Base-by-base conservation (phyloP, 2,888 invertebrate species). In the Parelbella ahira region DNA sequence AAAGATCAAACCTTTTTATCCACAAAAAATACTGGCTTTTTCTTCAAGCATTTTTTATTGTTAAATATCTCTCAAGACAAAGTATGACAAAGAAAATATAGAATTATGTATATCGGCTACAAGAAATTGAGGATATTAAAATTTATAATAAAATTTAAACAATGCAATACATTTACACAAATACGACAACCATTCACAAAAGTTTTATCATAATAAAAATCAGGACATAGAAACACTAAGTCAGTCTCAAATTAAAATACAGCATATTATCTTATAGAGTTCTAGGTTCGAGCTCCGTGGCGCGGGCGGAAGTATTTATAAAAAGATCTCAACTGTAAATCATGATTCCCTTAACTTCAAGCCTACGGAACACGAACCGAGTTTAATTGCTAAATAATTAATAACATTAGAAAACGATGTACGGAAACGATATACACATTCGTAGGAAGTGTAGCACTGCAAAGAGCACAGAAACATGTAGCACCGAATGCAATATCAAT, bases 401-500 rank as follows among this genome's bases (percentile, higher is more conserved):
- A 24, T 37, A 24, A 37, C 23, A 18, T 27, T 41, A 15, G 33
- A 38, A 33, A 33, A 13, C 8, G 11, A 21, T 24, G 8, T 29
- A 13, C 6, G 7, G 8, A 39, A 45, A 36, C 34, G 34, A 29
- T 37, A 37, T 8, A n/a, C n/a, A n/a, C n/a, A 15, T 4, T 18
- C 13, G 11, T 24, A 15, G 11, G 53, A 56, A 58, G 56, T 49
- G 39, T 52, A 63, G 60, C 59, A 54, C 62, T 67, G 66, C 60
- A 67, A 65, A 61, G 47, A 60, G 63, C 60, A 63, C 61, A 62
- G 30, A 47, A 24, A 28, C 20, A 3, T 19, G 33, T 48, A 15
- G 38, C 38, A 38, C 23, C 37, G 23, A 30, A 21, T 29, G 13
- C 21, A 37, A 29, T 10, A n/a, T 20, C 13, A 24, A 1, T n/a